A percentile compares a stretch with the other conserved stretches of the same genome.
These are phyloP conservation scores for Agonopterix arenella DNA, from an alignment of 2,888 invertebrate genomes.

Conservation along the genomic window DNA sequence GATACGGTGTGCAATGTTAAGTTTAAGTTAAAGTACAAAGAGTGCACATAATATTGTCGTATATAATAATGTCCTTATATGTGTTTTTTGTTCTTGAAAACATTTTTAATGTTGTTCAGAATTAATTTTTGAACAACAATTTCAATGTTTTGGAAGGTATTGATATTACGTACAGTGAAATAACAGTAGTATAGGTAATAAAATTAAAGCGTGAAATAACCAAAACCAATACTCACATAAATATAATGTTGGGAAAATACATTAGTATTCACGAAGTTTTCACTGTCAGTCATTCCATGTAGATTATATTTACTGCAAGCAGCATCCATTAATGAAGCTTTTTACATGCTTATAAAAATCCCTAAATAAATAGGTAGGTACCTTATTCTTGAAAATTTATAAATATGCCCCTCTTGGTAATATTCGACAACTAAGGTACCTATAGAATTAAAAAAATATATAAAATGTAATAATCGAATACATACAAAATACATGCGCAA, in stretches of 20 bases:
- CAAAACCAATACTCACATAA: slow-evolving; percentile 56
- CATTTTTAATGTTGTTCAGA: neutral
- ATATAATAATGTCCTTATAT: slow-evolving; percentile 12
- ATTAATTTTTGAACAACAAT: slow-evolving; percentile 1
- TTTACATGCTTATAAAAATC: too few species aligned
- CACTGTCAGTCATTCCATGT: too few species aligned
- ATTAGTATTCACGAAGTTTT: too few species aligned
- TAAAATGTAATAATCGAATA: too few species aligned
- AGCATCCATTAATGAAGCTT: too few species aligned
- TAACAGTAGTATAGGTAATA: slow-evolving; percentile 39
- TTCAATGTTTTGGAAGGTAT: slow-evolving; percentile 9
- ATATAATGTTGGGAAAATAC: slow-evolving; percentile 27
- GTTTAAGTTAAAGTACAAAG: slow-evolving; percentile 44
- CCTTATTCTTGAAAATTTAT: too few species aligned
- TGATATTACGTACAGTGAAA: slow-evolving; percentile 27
- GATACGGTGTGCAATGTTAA: slow-evolving; percentile 17
- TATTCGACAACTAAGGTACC: too few species aligned
- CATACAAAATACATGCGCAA: too few species aligned
- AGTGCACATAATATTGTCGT: slow-evolving; percentile 13
- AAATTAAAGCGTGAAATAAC: slow-evolving; percentile 59
- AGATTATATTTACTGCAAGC: too few species aligned
- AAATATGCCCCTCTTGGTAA: too few species aligned
- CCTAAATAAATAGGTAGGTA: too few species aligned
- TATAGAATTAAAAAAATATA: too few species aligned
- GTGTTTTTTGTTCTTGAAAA: neutral